Conservation (phyloP, 2,888 invertebrate species). For the Brachypalpus laphriformis region DNA sequence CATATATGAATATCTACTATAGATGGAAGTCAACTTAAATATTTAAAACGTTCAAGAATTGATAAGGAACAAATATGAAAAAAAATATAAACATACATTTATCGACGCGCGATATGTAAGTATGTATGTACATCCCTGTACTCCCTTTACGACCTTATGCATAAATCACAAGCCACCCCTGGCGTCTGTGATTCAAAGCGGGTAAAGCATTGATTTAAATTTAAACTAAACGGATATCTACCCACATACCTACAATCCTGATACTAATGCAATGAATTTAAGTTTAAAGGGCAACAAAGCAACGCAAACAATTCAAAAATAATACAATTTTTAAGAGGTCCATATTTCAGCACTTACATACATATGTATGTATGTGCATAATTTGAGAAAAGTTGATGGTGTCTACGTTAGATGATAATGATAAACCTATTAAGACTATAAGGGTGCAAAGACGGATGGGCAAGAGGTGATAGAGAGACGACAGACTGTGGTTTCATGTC, state of each 20-base stretch:
- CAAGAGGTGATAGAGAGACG: too few relatives aligned
- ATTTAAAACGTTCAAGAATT: slow-evolving; percentile 1
- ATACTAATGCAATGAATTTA: background rate
- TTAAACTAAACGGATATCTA: background rate
- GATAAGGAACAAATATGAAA: slow-evolving; percentile 15
- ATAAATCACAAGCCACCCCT: slow-evolving; percentile 27
- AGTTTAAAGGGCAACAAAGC: background rate
- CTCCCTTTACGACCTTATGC: slow-evolving; percentile 3
- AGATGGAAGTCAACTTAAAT: background rate
- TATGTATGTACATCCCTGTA: background rate
- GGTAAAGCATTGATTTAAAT: slow-evolving; percentile 12
- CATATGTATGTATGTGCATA: too few relatives aligned
- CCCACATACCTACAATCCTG: background rate
- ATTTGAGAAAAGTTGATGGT: too few relatives aligned
- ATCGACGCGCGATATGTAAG: background rate
- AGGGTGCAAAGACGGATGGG: too few relatives aligned
- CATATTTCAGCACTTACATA: too few relatives aligned
- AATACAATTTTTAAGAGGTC: too few relatives aligned
- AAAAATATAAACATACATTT: slow-evolving; percentile 25
- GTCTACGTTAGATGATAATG: too few relatives aligned
- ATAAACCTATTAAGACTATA: too few relatives aligned
- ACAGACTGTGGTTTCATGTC: too few relatives aligned
- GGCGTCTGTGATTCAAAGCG: slow-evolving; percentile 9
- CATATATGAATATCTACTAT: background rate
- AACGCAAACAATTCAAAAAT: too few relatives aligned